Base-by-base conservation (phyloP, 2,888 invertebrate species). In the Pycnomerus fuliginosus region DNA sequence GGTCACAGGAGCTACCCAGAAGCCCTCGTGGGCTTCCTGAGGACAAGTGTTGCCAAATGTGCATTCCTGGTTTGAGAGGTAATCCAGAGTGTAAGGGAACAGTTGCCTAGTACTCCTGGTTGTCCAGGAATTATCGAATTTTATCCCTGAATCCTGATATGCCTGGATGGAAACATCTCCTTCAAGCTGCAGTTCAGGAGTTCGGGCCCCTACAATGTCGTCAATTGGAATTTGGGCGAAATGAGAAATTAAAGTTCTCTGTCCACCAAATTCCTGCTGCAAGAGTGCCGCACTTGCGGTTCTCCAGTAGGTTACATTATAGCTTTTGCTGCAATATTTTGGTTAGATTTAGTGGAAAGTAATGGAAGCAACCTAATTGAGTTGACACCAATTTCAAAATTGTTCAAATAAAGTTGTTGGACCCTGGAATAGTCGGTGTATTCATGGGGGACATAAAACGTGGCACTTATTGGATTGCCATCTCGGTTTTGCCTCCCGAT, bases 371-470 rank as follows among this genome's bases (percentile, higher is more conserved):
- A 83, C 30, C 76, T 78, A 23, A 87, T 78, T 2, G 86, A 85
- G 62, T 87, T 84, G 1, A 85, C 74, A 0, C 79, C 85, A 7
- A 87, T 82, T 67, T 87, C 86, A 51, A 78, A 82, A 0, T 86
- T 81, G 3, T 68, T 58, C 28, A 71, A 60, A 52, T 80, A 80
- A 0, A 87, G 71, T 32, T 80, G 76, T 56, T 84, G 80, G 2
- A 85, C 75, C 44, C 60, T 53, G 8, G 71, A 67, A 44, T 71
- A 71, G 42, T 68, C 80, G 0, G 84, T 84, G 64, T 86, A 87
- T 50, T 85, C 83, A 58, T 89, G 87, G 20, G 79, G 83, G 17
- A 87, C 74, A 65, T 80, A 89, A 69, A 85, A 84, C 0, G 87
- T 87, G 23, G 78, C 78, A 0, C 80, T 76, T 1, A 79, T 76